Evolutionary conservation across 2,113 vertebrate species (phyloP).

Genomic region (Gallinago media): DNA sequence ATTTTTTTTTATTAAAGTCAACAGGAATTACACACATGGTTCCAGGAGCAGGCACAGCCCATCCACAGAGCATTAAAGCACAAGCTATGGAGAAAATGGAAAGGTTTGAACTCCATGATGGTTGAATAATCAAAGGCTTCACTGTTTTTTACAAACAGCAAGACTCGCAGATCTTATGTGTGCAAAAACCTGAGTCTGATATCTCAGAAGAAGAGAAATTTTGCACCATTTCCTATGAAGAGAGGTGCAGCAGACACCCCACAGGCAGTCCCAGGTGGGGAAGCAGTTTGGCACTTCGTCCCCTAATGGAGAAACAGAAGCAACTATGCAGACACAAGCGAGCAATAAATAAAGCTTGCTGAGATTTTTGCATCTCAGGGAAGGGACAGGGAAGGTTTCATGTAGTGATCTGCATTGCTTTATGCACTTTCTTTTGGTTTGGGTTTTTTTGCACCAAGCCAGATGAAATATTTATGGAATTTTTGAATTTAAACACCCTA

Average conservation of each 20-base stretch:
- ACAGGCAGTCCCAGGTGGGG: background rate
- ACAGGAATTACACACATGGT: background rate
- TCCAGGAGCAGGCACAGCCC: background rate
- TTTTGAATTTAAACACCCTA: background rate
- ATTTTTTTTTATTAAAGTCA: slow-evolving; percentile 51
- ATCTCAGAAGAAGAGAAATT: background rate
- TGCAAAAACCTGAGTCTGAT: background rate
- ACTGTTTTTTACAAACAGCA: background rate
- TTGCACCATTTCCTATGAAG: background rate
- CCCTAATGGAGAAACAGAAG: background rate
- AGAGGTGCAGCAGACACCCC: background rate
- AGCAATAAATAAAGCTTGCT: background rate
- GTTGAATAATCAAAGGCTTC: background rate
- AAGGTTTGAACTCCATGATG: background rate
- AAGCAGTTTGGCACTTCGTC: background rate
- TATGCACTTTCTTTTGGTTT: background rate
- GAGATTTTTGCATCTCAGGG: background rate
- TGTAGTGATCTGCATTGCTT: background rate
- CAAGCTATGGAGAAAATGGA: background rate
- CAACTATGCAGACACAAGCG: background rate
- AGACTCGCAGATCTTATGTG: background rate
- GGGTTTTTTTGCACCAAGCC: background rate
- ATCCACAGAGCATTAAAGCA: background rate
- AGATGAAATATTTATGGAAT: background rate
- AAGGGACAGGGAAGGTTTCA: background rate